Percentiles rank a stretch among this genome's conserved stretches.
Evolutionary conservation across 2,888 invertebrate species (phyloP).

Genomic region (Linhomoeus sp.): DNA sequence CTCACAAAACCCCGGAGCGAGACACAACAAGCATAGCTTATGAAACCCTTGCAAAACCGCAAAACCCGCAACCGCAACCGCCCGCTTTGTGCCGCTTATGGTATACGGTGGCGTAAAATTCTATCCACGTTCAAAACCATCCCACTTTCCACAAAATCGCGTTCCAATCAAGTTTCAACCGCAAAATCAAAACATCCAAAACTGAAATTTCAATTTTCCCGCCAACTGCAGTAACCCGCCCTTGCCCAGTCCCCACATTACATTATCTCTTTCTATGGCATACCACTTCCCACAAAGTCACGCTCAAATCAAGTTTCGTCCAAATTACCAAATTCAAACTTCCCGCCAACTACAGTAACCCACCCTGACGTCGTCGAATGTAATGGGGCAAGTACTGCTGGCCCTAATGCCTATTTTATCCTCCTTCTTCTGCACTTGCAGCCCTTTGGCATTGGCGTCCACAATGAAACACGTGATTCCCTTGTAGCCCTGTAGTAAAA

Average conservation of each 20-base stretch:
- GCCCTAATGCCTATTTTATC: conserved; percentile 50
- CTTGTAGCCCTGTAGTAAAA: conserved; percentile 8
- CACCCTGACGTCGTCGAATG: conserved; percentile 75
- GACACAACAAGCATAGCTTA: no score
- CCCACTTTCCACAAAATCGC: neutral
- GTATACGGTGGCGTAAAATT: no score
- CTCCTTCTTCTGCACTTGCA: conserved; percentile 61
- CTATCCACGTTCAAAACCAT: no score
- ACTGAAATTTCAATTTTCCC: no score
- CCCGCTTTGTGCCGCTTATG: no score
- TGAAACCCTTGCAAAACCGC: no score
- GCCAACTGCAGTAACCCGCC: conserved; percentile 29
- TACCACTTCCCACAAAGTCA: neutral
- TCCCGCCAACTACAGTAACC: conserved; percentile 1
- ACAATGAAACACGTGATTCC: conserved; percentile 79
- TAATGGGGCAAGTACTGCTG: conserved; percentile 78
- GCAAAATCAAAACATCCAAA: no score
- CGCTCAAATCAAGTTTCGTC: neutral
- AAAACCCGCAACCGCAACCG: no score
- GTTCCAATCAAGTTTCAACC: neutral
- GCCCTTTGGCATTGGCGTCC: conserved; percentile 63
- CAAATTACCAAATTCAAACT: no score
- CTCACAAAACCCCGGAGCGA: no score
- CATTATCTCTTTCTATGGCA: no score
- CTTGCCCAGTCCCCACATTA: conserved; percentile 85